Evolutionary conservation across 2,888 invertebrate genomes (phyloP), one percentile per base, ranked within the genome.

Genomic region (Drosophila siamana): DNA sequence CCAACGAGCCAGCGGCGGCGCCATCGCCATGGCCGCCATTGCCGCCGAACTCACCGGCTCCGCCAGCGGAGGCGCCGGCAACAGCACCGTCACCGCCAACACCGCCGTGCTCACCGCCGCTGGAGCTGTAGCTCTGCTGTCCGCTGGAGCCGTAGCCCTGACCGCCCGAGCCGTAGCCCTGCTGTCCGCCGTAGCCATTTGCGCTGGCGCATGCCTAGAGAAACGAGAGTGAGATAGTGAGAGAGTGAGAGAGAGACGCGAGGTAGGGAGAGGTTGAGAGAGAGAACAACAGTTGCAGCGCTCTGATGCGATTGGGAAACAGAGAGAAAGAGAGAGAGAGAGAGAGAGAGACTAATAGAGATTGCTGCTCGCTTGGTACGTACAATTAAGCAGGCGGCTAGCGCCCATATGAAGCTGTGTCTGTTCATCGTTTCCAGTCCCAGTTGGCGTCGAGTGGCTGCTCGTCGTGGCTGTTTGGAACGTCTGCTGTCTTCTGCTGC

Each of bases 361-460:
- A 16, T 30, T 15, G 43, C 13, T 9, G 28, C 8, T 28, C 28
- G 8, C 9, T n/a, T 30, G 47, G 74, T 82, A 91, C 91, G 77
- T 91, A 91, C 91, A 91, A 89, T 85, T 71, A 91, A 61, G 83
- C 90, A 90, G 81, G 91, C 83, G 73, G 86, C 90, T 74, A 89
- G 83, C 78, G 84, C 88, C 83, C 81, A 89, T 73, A 89, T 77
- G 72, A 87, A 80, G 74, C 79, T 81, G 73, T 89, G 85, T 74
- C 83, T 82, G 65, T 88, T 90, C 91, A 91, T 91, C 89, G 71
- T 77, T 66, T 74, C 80, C 76, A 78, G 72, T 78, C 69, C 76
- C 74, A 78, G 75, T 76, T 87, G 80, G 56, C 72, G 78, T 38
- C 68, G 67, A 68, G 65, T 71, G 67, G 70, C 74, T 33, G 33